phyloP scores from a whole-genome alignment of 2,113 vertebrate species.

The Abramis brama region DNA sequence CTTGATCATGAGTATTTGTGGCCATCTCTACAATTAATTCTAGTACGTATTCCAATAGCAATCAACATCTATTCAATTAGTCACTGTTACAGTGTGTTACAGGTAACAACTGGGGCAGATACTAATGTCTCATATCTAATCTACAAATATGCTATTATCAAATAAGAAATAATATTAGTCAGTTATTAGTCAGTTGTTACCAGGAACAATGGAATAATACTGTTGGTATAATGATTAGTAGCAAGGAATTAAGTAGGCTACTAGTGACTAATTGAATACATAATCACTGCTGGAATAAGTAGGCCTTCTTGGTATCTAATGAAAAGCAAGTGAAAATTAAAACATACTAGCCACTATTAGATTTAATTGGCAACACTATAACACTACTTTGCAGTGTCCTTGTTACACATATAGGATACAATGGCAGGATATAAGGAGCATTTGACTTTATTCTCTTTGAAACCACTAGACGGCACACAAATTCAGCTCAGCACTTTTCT shows the following conservation, averaged over 20 bases:
- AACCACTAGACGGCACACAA: no score
- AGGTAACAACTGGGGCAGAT: not conserved
- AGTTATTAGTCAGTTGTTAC: not conserved
- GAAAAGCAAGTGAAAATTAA: not conserved
- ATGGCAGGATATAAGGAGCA: no score
- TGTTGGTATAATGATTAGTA: not conserved
- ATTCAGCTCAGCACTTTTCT: no score
- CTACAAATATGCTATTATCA: not conserved
- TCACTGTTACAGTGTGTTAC: not conserved
- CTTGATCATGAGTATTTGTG: not conserved
- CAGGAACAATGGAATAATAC: not conserved
- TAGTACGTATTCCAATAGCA: not conserved
- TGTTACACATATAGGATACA: not conserved
- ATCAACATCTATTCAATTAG: not conserved
- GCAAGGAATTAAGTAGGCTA: not conserved
- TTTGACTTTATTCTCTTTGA: no score
- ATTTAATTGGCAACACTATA: not conserved
- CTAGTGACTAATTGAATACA: not conserved
- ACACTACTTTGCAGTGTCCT: not conserved
- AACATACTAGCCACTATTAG: not conserved
- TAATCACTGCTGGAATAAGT: not conserved
- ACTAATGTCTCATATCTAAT: not conserved
- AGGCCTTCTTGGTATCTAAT: not conserved
- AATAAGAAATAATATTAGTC: not conserved
- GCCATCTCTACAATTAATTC: not conserved